Percentiles rank a stretch among this genome's conserved stretches.
Conservation (phyloP, 2,113 vertebrate species). For the Chloroceryle aenea region DNA sequence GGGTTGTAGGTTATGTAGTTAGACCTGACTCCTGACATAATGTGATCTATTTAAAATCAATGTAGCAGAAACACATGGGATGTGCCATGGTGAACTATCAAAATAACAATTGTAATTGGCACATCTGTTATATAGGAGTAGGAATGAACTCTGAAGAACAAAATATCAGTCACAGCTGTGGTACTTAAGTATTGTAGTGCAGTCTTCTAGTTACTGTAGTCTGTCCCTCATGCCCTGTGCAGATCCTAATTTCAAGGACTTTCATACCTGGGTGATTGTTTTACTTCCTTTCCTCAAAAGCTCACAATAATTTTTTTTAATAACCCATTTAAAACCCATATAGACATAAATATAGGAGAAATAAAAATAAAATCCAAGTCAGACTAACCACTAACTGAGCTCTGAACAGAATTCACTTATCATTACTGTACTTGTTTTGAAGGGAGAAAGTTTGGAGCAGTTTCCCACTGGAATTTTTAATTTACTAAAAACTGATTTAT, state of each 20-base stretch:
- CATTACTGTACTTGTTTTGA: neutral
- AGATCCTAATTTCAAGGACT: neutral
- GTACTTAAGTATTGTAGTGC: neutral
- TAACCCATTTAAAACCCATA: neutral
- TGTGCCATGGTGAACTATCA: neutral
- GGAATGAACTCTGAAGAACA: neutral
- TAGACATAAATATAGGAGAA: neutral
- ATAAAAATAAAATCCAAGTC: neutral
- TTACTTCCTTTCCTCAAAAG: neutral
- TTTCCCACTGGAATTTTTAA: neutral
- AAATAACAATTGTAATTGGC: neutral
- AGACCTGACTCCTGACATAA: neutral
- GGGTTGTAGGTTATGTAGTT: neutral
- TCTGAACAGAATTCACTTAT: neutral
- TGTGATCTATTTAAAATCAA: neutral
- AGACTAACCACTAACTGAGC: neutral
- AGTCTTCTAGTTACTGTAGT: neutral
- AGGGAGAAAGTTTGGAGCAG: neutral
- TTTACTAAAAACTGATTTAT: neutral
- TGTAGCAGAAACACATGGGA: neutral
- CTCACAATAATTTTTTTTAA: neutral
- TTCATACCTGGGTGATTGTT: neutral
- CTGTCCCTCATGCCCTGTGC: neutral
- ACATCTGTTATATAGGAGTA: neutral
- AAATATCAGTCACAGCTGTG: neutral